Evolutionary conservation across 2,113 vertebrate species (phyloP).

Genomic region (Cranoglanis bouderius): DNA sequence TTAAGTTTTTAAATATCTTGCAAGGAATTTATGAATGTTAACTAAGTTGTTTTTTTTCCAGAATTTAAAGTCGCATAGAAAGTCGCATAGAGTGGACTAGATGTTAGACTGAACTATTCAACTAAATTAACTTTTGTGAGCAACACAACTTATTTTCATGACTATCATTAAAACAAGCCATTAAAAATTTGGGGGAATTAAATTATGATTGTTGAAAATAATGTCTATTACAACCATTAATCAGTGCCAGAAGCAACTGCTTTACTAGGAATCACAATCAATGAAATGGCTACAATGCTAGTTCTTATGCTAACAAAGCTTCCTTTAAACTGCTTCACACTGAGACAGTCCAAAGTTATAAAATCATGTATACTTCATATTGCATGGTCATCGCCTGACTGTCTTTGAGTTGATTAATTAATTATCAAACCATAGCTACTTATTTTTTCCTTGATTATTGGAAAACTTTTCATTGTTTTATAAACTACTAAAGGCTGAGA

Average conservation of each 20-base stretch:
- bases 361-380: not conserved
- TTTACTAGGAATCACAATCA: not conserved
- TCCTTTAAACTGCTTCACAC: not conserved
- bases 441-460: not conserved
- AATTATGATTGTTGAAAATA: not conserved
- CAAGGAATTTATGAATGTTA: not conserved
- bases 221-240: not conserved
- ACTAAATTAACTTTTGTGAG: not conserved
- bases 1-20: not conserved
- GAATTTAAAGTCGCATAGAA: too few relatives aligned
- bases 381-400: not conserved
- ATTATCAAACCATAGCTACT: not conserved
- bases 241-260: not conserved
- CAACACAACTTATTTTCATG: not conserved
- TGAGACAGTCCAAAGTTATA: not conserved
- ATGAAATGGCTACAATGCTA: not conserved
- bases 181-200: not conserved
- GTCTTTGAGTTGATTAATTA: not conserved
- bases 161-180: not conserved
- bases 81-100: not conserved
- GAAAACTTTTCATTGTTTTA: not conserved
- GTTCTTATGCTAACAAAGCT: not conserved
- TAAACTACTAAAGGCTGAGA: not conserved
- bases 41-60: not conserved
- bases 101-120: not conserved